A percentile compares a stretch with the other conserved stretches of the same genome.
Evolutionary conservation across 2,113 vertebrate species (phyloP).

Genomic region (Elanus axillaris): DNA sequence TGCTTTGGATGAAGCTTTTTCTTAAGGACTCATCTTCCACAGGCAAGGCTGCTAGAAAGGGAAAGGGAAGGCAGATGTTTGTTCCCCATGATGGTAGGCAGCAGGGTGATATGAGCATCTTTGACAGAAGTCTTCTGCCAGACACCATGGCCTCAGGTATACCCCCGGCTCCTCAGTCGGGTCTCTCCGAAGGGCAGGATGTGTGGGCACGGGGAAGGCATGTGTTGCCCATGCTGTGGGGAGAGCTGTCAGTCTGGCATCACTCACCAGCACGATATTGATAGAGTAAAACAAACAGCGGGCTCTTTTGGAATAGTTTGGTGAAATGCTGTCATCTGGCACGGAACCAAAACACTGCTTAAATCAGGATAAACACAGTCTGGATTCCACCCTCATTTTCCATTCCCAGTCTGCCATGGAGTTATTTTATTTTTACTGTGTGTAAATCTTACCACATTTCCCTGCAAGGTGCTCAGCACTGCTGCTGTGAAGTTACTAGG

Average conservation of each 20-base stretch:
- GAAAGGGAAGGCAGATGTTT: not conserved
- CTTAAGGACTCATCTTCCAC: not conserved
- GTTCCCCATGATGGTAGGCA: not conserved
- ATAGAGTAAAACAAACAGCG: constrained; percentile 38
- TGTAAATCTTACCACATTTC: constrained; percentile 1
- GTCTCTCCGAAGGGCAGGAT: not conserved
- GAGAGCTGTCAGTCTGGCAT: not conserved
- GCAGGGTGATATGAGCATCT: not conserved
- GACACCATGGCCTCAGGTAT: not conserved
- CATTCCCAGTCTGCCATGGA: constrained; percentile 18
- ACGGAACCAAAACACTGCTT: constrained; percentile 30
- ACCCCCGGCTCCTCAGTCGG: accelerated
- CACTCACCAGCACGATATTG: not conserved
- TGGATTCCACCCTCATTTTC: constrained; percentile 46
- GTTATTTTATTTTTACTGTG: constrained; percentile 11
- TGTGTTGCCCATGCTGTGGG: not conserved
- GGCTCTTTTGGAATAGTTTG: constrained; percentile 45
- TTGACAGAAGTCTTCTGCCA: not conserved
- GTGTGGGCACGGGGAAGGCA: accelerated
- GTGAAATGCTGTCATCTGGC: constrained; percentile 46
- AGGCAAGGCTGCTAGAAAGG: not conserved
- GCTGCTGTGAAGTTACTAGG: not conserved
- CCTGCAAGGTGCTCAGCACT: not conserved
- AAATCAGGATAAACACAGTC: constrained; percentile 67
- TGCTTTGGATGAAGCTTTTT: not conserved